Percentiles rank a stretch among this genome's conserved stretches.
Evolutionary conservation across 1,140 invertebrate species (phyloP).

Genomic region (Asobara japonica): DNA sequence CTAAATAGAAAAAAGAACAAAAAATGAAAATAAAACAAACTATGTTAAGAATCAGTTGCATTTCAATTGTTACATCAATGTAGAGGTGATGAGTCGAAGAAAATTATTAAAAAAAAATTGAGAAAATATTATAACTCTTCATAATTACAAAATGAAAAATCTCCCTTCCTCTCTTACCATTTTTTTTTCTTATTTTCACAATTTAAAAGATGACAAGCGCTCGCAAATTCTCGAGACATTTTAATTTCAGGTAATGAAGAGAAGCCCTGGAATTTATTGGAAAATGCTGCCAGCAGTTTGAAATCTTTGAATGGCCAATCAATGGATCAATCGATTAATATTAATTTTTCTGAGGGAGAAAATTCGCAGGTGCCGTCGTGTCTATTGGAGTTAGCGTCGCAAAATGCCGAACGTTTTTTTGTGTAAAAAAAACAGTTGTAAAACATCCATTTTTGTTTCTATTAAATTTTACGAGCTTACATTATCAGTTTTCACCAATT

Average conservation of each 20-base stretch:
- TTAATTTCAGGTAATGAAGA: slow-evolving; percentile 44
- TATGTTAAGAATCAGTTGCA: slow-evolving; percentile 12
- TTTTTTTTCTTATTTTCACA: background rate
- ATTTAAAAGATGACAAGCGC: slow-evolving; percentile 17
- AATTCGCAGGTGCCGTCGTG: background rate
- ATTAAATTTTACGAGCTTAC: background rate
- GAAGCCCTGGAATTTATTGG: background rate
- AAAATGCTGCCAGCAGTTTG: background rate
- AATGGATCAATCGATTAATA: background rate
- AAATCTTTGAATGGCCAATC: background rate
- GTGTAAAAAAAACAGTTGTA: background rate
- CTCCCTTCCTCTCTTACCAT: background rate
- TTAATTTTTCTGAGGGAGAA: background rate
- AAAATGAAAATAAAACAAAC: background rate
- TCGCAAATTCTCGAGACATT: slow-evolving; percentile 42
- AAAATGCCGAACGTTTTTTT: background rate
- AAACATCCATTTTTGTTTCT: background rate
- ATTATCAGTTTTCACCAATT: background rate
- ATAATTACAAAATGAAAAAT: background rate
- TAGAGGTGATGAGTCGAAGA: background rate
- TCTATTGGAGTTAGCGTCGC: background rate
- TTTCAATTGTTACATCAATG: slow-evolving; percentile 15
- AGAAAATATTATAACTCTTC: background rate
- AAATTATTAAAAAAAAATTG: slow-evolving; percentile 4
- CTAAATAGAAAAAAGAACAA: background rate